A percentile compares a stretch with the other conserved stretches of the same genome.
phyloP scores from a whole-genome alignment of 2,888 invertebrate genomes.

The Eremobia ochroleuca region DNA sequence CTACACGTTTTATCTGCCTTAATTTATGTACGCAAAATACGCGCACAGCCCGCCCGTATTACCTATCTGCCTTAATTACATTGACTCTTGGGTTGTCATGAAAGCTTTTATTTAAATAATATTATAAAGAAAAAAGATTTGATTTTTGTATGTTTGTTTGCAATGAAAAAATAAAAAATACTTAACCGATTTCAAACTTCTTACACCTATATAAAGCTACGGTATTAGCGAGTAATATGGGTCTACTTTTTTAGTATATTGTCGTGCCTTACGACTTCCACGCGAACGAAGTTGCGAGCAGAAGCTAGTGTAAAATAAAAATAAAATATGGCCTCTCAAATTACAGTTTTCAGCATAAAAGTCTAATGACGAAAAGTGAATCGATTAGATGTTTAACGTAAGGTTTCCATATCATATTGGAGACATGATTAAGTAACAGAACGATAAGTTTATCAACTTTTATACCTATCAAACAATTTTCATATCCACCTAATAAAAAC shows the following conservation, averaged over 20 bases:
- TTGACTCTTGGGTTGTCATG: background rate
- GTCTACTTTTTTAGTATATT: background rate
- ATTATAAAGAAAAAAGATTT: too few species aligned
- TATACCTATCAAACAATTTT: constrained; percentile 42
- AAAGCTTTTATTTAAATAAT: background rate
- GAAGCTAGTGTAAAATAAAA: background rate
- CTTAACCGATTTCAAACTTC: too few species aligned
- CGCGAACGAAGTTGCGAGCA: too few species aligned
- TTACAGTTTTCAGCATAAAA: background rate
- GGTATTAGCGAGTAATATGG: too few species aligned
- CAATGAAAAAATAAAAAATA: too few species aligned
- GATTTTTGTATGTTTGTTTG: too few species aligned
- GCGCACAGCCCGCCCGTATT: too few species aligned
- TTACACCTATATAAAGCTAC: too few species aligned
- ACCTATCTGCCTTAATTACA: background rate
- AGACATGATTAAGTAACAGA: constrained; percentile 56
- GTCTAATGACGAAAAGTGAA: background rate
- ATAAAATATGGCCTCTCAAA: background rate
- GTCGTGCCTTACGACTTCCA: background rate
- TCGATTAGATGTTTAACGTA: constrained; percentile 11
- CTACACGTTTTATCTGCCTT: background rate
- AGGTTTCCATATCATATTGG: constrained; percentile 14
- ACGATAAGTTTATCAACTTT: constrained; percentile 48
- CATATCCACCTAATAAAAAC: constrained; percentile 60
- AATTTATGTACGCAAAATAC: too few species aligned